phyloP scores from a whole-genome alignment of 2,888 invertebrate genomes.

The Stramonita haemastoma region DNA sequence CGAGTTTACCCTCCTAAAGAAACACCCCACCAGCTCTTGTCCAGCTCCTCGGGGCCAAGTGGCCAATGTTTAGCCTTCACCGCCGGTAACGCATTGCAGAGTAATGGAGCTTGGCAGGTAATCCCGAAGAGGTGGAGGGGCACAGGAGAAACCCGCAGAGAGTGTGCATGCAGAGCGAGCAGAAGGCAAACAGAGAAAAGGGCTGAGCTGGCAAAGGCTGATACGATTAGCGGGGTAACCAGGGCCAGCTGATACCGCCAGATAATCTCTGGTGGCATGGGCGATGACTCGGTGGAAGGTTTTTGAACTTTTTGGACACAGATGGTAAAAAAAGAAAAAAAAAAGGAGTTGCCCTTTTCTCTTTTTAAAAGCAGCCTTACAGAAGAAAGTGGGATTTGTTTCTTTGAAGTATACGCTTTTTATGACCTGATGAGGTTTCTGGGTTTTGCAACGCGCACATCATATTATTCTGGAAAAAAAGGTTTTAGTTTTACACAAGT shows the following conservation, averaged over 20 bases:
- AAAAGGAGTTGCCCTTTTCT: too few species aligned
- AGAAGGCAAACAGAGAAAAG: neutral
- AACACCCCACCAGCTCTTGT: slow-evolving; percentile 3
- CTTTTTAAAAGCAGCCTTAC: too few species aligned
- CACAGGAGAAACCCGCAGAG: too few species aligned
- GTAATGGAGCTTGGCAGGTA: neutral
- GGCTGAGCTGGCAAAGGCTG: neutral
- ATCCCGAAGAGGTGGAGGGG: neutral
- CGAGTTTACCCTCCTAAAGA: neutral
- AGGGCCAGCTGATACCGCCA: slow-evolving; percentile 3
- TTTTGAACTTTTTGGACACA: slow-evolving; percentile 4
- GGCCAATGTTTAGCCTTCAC: neutral
- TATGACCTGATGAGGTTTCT: too few species aligned
- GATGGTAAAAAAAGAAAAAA: neutral
- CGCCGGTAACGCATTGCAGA: neutral
- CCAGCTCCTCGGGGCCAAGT: neutral
- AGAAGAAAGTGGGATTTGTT: too few species aligned
- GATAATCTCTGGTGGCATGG: neutral
- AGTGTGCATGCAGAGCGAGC: too few species aligned
- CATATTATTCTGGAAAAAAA: too few species aligned
- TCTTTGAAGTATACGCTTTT: too few species aligned
- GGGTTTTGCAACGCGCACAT: too few species aligned
- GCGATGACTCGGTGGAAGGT: neutral
- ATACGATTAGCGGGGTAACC: neutral
- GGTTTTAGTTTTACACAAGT: too few species aligned